phyloP scores from a whole-genome alignment of 2,888 invertebrate genomes.

The Plebejus argus region DNA sequence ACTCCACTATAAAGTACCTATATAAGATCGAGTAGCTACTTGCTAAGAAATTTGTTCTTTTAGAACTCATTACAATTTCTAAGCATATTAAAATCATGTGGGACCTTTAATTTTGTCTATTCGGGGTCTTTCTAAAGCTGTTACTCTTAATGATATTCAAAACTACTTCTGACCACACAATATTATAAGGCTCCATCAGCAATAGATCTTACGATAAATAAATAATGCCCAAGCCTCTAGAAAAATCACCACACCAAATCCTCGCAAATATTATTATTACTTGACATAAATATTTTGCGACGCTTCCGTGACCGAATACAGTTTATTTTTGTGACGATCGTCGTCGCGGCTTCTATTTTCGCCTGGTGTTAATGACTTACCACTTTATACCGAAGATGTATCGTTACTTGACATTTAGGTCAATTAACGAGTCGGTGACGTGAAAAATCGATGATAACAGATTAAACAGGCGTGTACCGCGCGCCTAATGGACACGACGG shows the following conservation, averaged over 20 bases:
- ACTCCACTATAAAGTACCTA: too few relatives aligned
- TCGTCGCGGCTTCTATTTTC: slow-evolving; percentile 58
- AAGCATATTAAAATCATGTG: too few relatives aligned
- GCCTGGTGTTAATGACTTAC: slow-evolving; percentile 68
- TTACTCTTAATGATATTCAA: too few relatives aligned
- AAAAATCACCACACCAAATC: not conserved
- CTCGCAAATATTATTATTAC: not conserved
- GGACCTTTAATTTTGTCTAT: too few relatives aligned
- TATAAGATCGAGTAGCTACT: too few relatives aligned
- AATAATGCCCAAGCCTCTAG: not conserved
- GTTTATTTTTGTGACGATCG: slow-evolving; percentile 50
- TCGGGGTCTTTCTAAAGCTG: too few relatives aligned
- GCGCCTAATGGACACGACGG: not conserved
- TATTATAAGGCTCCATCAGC: too few relatives aligned
- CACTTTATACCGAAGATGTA: slow-evolving; percentile 44
- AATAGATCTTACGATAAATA: too few relatives aligned
- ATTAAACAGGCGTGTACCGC: slow-evolving; percentile 6
- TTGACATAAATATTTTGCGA: slow-evolving; percentile 38
- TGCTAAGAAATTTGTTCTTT: too few relatives aligned
- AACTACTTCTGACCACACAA: too few relatives aligned
- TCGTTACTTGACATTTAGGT: slow-evolving; percentile 67
- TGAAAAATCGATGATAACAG: slow-evolving; percentile 27
- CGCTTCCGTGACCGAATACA: slow-evolving; percentile 55
- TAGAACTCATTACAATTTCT: too few relatives aligned
- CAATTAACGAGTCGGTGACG: slow-evolving; percentile 55